These are phyloP conservation scores for Anthrax anthrax DNA, from an alignment of 2,888 invertebrate species.

Conservation along the genomic window DNA sequence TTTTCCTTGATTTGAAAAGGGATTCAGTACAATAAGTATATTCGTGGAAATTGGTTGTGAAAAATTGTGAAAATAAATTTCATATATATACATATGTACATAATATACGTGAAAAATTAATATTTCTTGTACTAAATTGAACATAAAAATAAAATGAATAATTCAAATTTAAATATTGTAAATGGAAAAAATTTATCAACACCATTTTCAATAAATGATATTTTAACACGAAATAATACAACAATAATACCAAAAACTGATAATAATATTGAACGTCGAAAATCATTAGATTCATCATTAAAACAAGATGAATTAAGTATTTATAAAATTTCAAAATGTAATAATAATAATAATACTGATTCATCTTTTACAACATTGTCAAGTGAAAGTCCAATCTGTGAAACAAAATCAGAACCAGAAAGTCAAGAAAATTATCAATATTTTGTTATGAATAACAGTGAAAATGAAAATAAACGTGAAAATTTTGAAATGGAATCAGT, in stretches of 20 bases:
- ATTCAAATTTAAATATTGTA: constrained; percentile 4
- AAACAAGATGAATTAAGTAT: constrained; percentile 12
- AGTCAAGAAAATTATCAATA: constrained; percentile 8
- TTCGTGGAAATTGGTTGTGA: constrained; percentile 9
- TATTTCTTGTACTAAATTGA: too few species aligned
- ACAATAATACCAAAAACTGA: constrained; percentile 13
- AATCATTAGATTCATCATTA: constrained; percentile 12
- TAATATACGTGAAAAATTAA: too few species aligned
- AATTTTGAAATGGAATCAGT: too few species aligned
- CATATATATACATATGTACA: too few species aligned
- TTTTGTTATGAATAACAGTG: constrained; percentile 6
- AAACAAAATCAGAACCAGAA: constrained; percentile 13
- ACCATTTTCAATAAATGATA: constrained; percentile 61
- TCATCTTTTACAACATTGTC: constrained; percentile 1
- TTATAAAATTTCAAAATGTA: constrained; percentile 8
- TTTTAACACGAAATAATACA: constrained; percentile 39
- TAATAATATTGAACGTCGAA: constrained; percentile 16
- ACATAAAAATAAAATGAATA: constrained; percentile 9
- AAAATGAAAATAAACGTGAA: not conserved
- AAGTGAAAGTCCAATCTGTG: constrained; percentile 16
- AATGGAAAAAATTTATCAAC: constrained; percentile 36
- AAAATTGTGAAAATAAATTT: not conserved
- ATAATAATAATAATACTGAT: constrained; percentile 13
- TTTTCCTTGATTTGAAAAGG: constrained; percentile 3
- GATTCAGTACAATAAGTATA: constrained; percentile 9